A percentile compares a stretch with the other conserved stretches of the same genome.
Conservation (phyloP, 2,888 invertebrate species). For the Callosobruchus maculatus region DNA sequence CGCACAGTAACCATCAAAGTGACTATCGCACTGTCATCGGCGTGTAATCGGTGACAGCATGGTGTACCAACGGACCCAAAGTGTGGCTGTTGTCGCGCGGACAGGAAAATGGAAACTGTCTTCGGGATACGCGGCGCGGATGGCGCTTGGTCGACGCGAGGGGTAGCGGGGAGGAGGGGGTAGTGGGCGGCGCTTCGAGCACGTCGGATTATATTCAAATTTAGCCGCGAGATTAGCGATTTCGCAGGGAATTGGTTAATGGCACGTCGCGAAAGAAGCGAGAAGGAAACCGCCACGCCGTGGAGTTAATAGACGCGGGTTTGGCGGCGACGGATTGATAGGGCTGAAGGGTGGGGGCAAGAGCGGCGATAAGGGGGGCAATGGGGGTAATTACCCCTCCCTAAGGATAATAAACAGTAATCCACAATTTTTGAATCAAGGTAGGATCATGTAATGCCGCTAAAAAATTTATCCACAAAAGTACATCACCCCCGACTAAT, state of each 20-base stretch:
- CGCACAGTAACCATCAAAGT: too few species aligned
- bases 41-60: too few species aligned
- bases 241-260: slow-evolving; percentile 23
- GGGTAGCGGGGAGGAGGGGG: slow-evolving; percentile 21
- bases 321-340: not conserved
- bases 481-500: too few species aligned
- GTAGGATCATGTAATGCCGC: too few species aligned
- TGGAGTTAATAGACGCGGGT: not conserved
- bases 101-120: not conserved
- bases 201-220: slow-evolving; percentile 37
- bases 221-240: slow-evolving; percentile 30
- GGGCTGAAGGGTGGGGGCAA: not conserved
- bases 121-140: slow-evolving; percentile 17
- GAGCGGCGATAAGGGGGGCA: not conserved
- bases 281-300: not conserved
- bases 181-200: slow-evolving; percentile 34
- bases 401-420: too few species aligned
- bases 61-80: not conserved
- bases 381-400: too few species aligned
- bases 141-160: slow-evolving; percentile 20
- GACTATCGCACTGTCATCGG: not conserved
- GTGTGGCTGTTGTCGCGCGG: not conserved
- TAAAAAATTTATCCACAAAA: too few species aligned
- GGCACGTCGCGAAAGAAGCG: slow-evolving; percentile 1
- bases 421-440: too few species aligned